These are phyloP conservation scores for Pseudorhombus dupliciocellatus DNA, from an alignment of 2,113 vertebrate species.

Conservation along the genomic window DNA sequence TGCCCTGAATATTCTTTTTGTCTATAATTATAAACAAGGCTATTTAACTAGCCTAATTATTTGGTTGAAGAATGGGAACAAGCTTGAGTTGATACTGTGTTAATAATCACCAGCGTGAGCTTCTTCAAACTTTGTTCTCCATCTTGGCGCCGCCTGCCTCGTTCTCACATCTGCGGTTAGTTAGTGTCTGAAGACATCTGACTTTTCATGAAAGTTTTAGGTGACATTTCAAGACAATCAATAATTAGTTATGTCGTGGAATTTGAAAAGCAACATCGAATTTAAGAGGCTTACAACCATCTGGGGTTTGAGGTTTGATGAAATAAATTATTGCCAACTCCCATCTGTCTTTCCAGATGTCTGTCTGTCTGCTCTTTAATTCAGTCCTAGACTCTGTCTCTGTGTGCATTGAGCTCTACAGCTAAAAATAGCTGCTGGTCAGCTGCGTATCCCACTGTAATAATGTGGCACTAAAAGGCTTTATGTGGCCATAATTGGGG, in stretches of 20 bases:
- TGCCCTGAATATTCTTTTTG: neutral
- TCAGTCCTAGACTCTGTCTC: slow-evolving; percentile 39
- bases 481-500: neutral
- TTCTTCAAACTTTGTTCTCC: neutral
- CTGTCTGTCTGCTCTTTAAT: slow-evolving; percentile 59
- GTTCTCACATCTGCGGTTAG: neutral
- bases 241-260: slow-evolving; percentile 60
- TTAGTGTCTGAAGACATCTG: slow-evolving; percentile 37
- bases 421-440: slow-evolving; percentile 26
- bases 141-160: neutral
- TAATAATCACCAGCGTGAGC: neutral
- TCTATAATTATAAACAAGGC: neutral
- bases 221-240: slow-evolving; percentile 65
- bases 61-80: neutral
- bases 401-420: slow-evolving; percentile 39
- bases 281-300: slow-evolving; percentile 63
- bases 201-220: slow-evolving; percentile 55
- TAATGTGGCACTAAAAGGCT: slow-evolving; percentile 9
- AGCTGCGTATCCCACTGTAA: neutral
- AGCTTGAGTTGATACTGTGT: neutral
- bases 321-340: slow-evolving; percentile 68
- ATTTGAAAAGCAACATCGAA: slow-evolving; percentile 60
- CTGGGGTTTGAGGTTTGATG: slow-evolving; percentile 55
- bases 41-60: neutral
- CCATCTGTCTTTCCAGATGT: slow-evolving; percentile 70